A percentile compares a stretch with the other conserved stretches of the same genome.
Conservation (phyloP, 2,797 vertebrate genomes). For the Thalassophryne amazonica region DNA sequence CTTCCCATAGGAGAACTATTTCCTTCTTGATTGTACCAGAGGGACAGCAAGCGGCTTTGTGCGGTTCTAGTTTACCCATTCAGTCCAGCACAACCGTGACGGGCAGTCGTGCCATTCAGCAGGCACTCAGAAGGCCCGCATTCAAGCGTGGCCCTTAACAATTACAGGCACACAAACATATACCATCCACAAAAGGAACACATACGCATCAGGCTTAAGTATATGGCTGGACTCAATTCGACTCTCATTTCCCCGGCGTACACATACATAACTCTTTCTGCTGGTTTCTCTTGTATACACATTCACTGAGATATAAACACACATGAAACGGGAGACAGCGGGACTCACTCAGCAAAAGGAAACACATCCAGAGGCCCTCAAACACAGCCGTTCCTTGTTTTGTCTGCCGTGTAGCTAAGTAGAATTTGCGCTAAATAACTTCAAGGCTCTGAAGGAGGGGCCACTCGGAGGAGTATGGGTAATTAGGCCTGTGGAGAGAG, state of each 20-base stretch:
- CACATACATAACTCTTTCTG: conserved; percentile 8
- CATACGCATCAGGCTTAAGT: conserved; percentile 29
- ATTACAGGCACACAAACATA: conserved; percentile 6
- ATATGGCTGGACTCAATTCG: conserved; percentile 34
- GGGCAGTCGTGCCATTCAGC: conserved; percentile 29
- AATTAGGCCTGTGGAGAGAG: conserved; percentile 59
- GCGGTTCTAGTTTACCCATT: conserved; percentile 32
- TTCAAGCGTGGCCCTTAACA: conserved; percentile 44
- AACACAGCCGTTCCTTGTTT: conserved; percentile 58
- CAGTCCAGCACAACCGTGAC: conserved; percentile 53
- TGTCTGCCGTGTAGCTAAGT: conserved; percentile 63
- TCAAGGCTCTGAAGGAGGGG: conserved; percentile 66
- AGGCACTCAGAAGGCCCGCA: conserved; percentile 39
- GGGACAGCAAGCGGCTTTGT: conserved; percentile 39
- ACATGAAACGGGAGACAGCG: conserved; percentile 49
- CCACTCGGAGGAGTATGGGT: conserved; percentile 61
- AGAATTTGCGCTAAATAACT: conserved; percentile 70
- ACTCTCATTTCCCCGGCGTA: conserved; percentile 12
- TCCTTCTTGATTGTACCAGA: conserved; percentile 52
- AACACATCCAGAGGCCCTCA: conserved; percentile 32
- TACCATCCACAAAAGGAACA: conserved; percentile 17
- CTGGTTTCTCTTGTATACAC: conserved; percentile 39
- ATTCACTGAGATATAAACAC: conserved; percentile 48
- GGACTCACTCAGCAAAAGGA: conserved; percentile 42
- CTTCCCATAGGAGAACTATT: too few relatives aligned